Percentiles rank a stretch among this genome's conserved stretches.
These are phyloP conservation scores for Phalacrocorax pelagicus DNA, from an alignment of 2,113 vertebrate genomes.

Conservation along the genomic window DNA sequence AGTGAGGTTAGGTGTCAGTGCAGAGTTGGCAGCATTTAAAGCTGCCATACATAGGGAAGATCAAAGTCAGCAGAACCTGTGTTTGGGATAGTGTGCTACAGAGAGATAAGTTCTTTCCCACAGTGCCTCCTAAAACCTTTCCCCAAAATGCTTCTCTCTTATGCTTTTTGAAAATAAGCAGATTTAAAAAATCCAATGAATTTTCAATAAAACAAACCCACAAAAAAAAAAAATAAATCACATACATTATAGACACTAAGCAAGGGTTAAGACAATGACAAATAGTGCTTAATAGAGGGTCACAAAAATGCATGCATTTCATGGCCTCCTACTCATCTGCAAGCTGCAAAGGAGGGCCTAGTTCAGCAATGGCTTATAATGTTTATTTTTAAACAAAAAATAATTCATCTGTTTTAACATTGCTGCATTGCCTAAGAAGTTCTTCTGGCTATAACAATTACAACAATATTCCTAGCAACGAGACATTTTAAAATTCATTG, in stretches of 20 bases:
- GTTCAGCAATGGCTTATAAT: not conserved
- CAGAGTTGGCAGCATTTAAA: not conserved
- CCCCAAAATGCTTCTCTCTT: not conserved
- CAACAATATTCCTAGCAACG: not conserved
- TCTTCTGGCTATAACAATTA: not conserved
- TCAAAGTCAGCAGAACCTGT: not conserved
- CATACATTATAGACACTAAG: not conserved
- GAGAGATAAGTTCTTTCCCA: not conserved
- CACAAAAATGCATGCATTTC: not conserved
- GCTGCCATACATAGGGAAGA: not conserved
- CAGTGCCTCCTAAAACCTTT: not conserved
- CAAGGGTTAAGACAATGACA: not conserved
- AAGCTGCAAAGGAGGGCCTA: not conserved
- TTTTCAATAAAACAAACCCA: not conserved
- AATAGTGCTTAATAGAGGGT: not conserved
- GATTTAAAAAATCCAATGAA: fast-evolving
- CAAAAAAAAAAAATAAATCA: fast-evolving
- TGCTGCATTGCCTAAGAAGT: not conserved
- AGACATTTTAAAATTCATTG: not conserved
- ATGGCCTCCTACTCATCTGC: not conserved
- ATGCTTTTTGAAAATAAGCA: not conserved
- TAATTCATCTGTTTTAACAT: not conserved
- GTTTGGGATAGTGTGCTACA: not conserved
- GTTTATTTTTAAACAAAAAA: not conserved
- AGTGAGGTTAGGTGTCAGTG: not conserved